A percentile compares a stretch with the other conserved stretches of the same genome.
Conservation (phyloP, 2,888 invertebrate species). For the Eucera pruinosa region DNA sequence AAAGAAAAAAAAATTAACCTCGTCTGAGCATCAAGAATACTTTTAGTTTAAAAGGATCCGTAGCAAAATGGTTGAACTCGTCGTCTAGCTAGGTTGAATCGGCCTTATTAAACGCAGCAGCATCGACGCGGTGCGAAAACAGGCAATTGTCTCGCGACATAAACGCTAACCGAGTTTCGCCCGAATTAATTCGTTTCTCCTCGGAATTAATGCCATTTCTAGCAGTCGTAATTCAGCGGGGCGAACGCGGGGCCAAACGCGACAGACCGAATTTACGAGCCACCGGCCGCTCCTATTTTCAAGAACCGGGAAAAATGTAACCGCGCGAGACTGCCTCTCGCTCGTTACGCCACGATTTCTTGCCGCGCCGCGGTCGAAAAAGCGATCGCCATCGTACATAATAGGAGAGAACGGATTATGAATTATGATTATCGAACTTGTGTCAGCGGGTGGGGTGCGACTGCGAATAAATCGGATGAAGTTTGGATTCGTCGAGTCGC, state of each 20-base stretch:
- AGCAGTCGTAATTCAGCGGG: slow-evolving; percentile 29
- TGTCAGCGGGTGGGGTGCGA: too few relatives aligned
- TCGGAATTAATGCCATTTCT: slow-evolving; percentile 39
- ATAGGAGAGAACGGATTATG: not conserved
- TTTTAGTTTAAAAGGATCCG: too few relatives aligned
- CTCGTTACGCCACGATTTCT: slow-evolving; percentile 10
- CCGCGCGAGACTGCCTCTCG: not conserved
- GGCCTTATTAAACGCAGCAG: slow-evolving; percentile 10
- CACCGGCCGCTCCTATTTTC: not conserved
- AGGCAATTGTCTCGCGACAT: slow-evolving; percentile 22
- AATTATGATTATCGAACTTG: too few relatives aligned
- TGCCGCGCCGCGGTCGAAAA: not conserved
- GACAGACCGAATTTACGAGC: slow-evolving; percentile 44
- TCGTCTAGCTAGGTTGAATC: not conserved
- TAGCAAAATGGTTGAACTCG: too few relatives aligned
- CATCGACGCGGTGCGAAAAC: slow-evolving; percentile 3
- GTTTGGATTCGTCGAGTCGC: not conserved
- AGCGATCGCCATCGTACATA: not conserved
- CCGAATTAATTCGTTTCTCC: slow-evolving; percentile 51
- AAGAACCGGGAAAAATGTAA: slow-evolving; percentile 14
- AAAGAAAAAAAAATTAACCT: too few relatives aligned
- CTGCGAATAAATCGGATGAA: not conserved
- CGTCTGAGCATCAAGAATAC: too few relatives aligned
- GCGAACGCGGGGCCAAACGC: slow-evolving; percentile 1
- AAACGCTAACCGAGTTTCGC: slow-evolving; percentile 5